Conservation (phyloP, 2,797 vertebrate species). For the Myotis vivesi region DNA sequence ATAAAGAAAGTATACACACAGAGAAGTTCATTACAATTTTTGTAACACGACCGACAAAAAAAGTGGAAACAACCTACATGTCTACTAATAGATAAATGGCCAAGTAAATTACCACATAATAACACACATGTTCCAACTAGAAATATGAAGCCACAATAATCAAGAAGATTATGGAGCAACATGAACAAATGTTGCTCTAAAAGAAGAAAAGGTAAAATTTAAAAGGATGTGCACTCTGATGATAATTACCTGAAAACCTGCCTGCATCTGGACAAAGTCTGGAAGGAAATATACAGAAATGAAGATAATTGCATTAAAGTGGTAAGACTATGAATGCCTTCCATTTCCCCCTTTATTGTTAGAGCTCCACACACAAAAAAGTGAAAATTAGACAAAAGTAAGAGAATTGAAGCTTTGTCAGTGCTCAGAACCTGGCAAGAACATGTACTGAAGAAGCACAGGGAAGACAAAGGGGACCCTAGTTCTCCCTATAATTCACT, state of each 20-base stretch:
- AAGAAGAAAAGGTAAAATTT: background rate
- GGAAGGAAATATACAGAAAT: background rate
- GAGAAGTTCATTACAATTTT: background rate
- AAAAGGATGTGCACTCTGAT: background rate
- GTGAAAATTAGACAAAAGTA: background rate
- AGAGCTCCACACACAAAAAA: background rate
- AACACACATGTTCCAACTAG: background rate
- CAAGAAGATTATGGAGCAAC: background rate
- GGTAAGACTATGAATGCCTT: background rate
- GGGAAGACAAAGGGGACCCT: background rate
- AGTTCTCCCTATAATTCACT: background rate
- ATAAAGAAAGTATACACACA: background rate
- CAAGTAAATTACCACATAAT: background rate
- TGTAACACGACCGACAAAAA: background rate
- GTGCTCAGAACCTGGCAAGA: background rate
- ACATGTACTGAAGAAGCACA: background rate
- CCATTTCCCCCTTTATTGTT: background rate
- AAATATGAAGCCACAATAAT: background rate
- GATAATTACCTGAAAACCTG: background rate
- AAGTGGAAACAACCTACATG: background rate
- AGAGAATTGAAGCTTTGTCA: background rate
- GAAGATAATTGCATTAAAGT: background rate
- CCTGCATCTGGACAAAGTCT: background rate
- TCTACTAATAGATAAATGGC: background rate
- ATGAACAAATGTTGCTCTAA: background rate